These are phyloP conservation scores for Stichodactyla mertensii DNA, from an alignment of 64 coral and sea anemone species.

Conservation along the genomic window DNA sequence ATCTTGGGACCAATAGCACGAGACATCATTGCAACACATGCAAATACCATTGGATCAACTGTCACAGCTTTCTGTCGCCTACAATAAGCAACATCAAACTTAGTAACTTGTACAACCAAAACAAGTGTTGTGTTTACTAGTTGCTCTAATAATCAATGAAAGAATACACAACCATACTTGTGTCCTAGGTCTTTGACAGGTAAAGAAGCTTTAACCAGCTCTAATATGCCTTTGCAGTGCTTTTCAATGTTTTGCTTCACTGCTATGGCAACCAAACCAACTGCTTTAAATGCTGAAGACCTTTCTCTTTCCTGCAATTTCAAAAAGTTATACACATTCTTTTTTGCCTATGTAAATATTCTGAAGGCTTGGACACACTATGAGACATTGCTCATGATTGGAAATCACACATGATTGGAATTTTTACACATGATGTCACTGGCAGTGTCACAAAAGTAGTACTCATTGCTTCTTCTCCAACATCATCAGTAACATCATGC, in stretches of 20 bases:
- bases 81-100: no score
- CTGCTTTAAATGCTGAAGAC: slow-evolving; percentile 96
- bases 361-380: no score
- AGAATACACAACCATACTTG: slow-evolving; percentile 50
- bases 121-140: background rate
- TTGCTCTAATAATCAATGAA: background rate
- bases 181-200: slow-evolving; percentile 95
- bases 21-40: slow-evolving; percentile 94
- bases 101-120: no score
- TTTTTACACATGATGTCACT: no score
- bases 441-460: no score
- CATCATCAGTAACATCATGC: no score
- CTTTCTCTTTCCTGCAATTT: slow-evolving; percentile 75
- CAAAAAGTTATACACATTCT: background rate
- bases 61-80: slow-evolving; percentile 84
- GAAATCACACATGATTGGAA: no score
- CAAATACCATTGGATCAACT: slow-evolving; percentile 99
- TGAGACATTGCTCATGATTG: no score
- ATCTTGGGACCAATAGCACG: slow-evolving; percentile 90
- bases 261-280: slow-evolving; percentile 88
- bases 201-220: slow-evolving; percentile 75
- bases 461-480: no score
- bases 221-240: slow-evolving; percentile 62
- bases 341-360: no score
- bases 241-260: slow-evolving; percentile 78